Base-by-base conservation (phyloP, 2,797 vertebrate genomes). In the Glossophaga mutica region DNA sequence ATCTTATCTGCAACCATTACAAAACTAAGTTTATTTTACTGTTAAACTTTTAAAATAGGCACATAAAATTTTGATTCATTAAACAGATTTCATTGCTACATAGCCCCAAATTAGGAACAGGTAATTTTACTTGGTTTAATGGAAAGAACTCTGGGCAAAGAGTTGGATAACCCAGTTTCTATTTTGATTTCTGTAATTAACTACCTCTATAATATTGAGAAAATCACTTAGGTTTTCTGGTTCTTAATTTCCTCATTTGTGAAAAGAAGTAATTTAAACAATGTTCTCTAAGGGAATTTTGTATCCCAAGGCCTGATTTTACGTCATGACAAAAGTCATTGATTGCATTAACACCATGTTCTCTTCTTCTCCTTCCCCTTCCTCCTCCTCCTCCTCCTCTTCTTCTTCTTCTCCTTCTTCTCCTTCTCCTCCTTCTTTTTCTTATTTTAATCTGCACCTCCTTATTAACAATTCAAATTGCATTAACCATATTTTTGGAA, bases 161-260 rank as follows among this genome's bases (percentile, higher is more conserved):
- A 71, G 34, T 34, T 94, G 57, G 57, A 59, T 94, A 95, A 97
- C 84, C 94, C 65, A 93, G 77, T 91, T 97, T 96, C 84, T 94
- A 70, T 92, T 97, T 44, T 82, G 52, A 77, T 73, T 95, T 93
- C 97, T 96, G 96, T 97, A 95, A 97, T 97, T 96, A 97, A 97
- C 46, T 83, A 93, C 21, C 34, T 71, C 34, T 84, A 46, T 91
- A 91, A 93, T 87, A 93, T 29, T 92, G 84, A 85, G 82, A 84
- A 96, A 98, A 96, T 97, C 96, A 93, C 93, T 97, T 96, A 96
- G 77, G 15, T 16, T 82, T 87, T 93, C 55, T 94, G 55, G 57
- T 87, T 93, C 82, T 95, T 78, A 95, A 76, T 97, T 97, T 97
- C 94, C 96, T 97, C 89, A 90, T 90, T 97, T 96, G 71, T 95